Percentiles rank a stretch among this genome's conserved stretches.
Evolutionary conservation across 2,113 vertebrate genomes (phyloP).

Genomic region (Porphyrio hochstetteri): DNA sequence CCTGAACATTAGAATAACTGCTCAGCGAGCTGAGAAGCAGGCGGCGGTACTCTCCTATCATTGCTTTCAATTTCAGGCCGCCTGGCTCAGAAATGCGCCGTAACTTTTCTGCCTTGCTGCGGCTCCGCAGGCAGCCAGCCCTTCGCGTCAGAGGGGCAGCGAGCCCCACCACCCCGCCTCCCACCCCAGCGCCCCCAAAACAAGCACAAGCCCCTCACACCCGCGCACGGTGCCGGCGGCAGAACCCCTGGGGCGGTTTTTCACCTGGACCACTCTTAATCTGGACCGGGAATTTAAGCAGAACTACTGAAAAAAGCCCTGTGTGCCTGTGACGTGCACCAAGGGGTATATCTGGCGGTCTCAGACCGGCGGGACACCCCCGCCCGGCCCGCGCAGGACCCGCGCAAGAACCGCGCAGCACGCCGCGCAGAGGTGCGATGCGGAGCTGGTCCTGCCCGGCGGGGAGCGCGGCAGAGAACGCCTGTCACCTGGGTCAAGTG

Average conservation of each 20-base stretch:
- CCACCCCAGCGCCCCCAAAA: background rate
- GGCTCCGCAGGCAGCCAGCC: background rate
- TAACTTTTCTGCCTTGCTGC: background rate
- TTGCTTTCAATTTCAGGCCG: constrained; percentile 16
- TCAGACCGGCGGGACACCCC: background rate
- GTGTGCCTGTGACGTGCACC: background rate
- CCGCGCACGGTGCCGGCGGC: background rate
- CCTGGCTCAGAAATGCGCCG: background rate
- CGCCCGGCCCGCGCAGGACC: background rate
- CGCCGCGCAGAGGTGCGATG: background rate
- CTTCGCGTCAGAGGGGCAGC: background rate
- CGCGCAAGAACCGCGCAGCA: background rate
- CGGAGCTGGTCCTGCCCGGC: background rate
- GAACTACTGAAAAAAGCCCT: background rate
- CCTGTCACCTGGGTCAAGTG: background rate
- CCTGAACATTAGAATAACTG: constrained; percentile 10
- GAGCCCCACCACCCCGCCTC: background rate
- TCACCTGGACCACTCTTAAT: background rate
- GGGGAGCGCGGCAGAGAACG: background rate
- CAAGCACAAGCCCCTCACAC: background rate
- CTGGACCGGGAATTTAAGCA: fast-evolving
- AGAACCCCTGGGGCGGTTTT: background rate
- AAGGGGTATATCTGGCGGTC: background rate
- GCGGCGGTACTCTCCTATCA: background rate
- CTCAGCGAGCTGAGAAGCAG: background rate